Conservation (phyloP, 2,797 vertebrate species). For the Nannoperca obscura region DNA sequence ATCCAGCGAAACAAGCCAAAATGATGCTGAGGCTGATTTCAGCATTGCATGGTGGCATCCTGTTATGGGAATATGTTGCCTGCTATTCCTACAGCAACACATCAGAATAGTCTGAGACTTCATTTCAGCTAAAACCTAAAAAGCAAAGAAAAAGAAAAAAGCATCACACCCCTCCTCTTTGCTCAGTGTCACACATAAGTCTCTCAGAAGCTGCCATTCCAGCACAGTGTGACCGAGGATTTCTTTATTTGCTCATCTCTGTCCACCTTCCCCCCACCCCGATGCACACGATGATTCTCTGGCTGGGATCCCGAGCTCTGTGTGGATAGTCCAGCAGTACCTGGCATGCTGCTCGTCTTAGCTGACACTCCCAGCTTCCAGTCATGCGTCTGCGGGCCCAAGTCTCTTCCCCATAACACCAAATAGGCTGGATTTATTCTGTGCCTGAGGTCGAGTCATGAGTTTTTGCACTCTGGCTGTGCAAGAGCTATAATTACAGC, state of each 20-base stretch:
- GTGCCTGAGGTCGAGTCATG: slow-evolving; percentile 46
- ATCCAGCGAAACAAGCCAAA: not conserved
- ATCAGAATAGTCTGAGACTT: slow-evolving; percentile 19
- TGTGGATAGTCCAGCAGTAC: slow-evolving; percentile 49
- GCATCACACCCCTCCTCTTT: slow-evolving; percentile 2
- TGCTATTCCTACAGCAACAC: slow-evolving; percentile 33
- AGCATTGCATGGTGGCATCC: not conserved
- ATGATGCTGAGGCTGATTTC: slow-evolving; percentile 11
- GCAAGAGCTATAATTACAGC: slow-evolving; percentile 69
- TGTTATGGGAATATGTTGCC: slow-evolving; percentile 12
- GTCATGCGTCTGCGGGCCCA: slow-evolving; percentile 13
- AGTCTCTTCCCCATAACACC: slow-evolving; percentile 39
- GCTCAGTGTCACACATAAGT: slow-evolving; percentile 40
- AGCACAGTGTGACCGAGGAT: slow-evolving; percentile 46
- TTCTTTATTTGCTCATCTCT: slow-evolving; percentile 63
- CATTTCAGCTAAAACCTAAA: slow-evolving; percentile 29
- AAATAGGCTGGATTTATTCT: slow-evolving; percentile 56
- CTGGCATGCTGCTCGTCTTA: slow-evolving; percentile 56
- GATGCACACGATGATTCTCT: slow-evolving; percentile 57
- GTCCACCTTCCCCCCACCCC: slow-evolving; percentile 44
- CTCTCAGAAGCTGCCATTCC: slow-evolving; percentile 51
- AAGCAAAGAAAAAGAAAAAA: not conserved
- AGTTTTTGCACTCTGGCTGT: slow-evolving; percentile 51
- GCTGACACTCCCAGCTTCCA: slow-evolving; percentile 44
- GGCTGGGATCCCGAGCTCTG: slow-evolving; percentile 56